These are phyloP conservation scores for Erpetoichthys calabaricus DNA, from an alignment of 2,797 vertebrate genomes.

Conservation along the genomic window DNA sequence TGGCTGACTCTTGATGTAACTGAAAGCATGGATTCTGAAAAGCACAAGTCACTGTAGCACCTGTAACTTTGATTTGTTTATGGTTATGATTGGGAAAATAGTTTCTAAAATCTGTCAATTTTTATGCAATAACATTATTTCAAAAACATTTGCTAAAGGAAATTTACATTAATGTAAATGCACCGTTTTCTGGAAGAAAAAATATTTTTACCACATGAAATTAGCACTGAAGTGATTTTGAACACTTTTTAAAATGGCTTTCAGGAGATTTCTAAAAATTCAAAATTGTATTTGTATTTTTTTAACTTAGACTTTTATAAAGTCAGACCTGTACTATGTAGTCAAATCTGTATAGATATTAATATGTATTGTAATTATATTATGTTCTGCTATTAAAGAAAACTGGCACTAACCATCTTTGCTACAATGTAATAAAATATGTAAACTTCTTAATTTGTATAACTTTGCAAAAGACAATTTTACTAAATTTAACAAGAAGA, in stretches of 20 bases:
- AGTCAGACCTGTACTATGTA: slow-evolving; percentile 46
- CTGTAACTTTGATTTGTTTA: slow-evolving; percentile 23
- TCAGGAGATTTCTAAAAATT: slow-evolving; percentile 31
- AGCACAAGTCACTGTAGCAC: slow-evolving; percentile 24
- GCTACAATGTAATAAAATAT: slow-evolving; percentile 23
- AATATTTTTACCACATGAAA: slow-evolving; percentile 59
- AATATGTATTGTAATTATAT: slow-evolving; percentile 45
- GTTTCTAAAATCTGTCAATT: slow-evolving; percentile 10
- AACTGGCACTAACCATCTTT: slow-evolving; percentile 59
- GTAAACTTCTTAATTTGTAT: slow-evolving; percentile 9
- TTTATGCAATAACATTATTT: slow-evolving; percentile 17
- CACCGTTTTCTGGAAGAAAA: slow-evolving; percentile 50
- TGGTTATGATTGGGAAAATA: slow-evolving; percentile 11
- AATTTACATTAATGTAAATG: slow-evolving; percentile 29
- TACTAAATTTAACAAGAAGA: background rate
- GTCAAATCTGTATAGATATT: slow-evolving; percentile 35
- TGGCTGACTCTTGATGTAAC: slow-evolving; percentile 82
- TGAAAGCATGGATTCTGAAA: slow-evolving; percentile 23
- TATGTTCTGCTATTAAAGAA: slow-evolving; percentile 47
- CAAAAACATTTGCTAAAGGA: slow-evolving; percentile 23
- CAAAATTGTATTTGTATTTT: slow-evolving; percentile 41
- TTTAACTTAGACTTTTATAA: slow-evolving; percentile 55
- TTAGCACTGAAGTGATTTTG: slow-evolving; percentile 81
- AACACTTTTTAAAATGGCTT: slow-evolving; percentile 62
- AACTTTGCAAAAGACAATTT: slow-evolving; percentile 6